Base-by-base conservation (phyloP, 2,888 invertebrate species). In the Caenorhabditis macrosperma region DNA sequence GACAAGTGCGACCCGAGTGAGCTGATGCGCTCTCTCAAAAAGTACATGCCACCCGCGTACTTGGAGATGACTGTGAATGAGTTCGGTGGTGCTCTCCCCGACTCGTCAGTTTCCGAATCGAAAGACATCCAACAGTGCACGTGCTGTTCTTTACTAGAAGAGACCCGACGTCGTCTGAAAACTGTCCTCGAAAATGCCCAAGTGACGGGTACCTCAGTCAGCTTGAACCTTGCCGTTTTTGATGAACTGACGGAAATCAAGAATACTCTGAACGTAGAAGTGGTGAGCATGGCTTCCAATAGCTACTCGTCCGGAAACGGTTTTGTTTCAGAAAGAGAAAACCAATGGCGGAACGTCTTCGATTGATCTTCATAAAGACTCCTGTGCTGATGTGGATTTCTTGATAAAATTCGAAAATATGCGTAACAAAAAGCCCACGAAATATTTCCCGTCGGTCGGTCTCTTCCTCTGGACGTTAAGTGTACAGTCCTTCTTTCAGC, bases 11-110 rank as follows among this genome's bases (percentile, higher is more conserved):
- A 61, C 20, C 48, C 48, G 5, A 1, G 33, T 1, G 46, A 48
- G 30, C 12, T 61, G 1, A 17, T 61, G 3, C 20, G 17, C 20
- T 46, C 48, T n/a, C 61, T 61, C 48, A 61, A 61, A 46, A 26
- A 61, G 22, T 22, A 46, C 33, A 30, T 61, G 61, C 61, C 61
- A 15, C 20, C 20, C 0, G 12, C 5, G 10, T 61, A 48, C 17
- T 10, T 15, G 1, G 17, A 61, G 7, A 22, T 48, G 12, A 48
- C 61, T 2, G 7, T 48, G 9, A 1, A 30, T 6, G 48, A 61
- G 12, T 22, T 61, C 2, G 48, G 30, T n/a, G 33, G 2, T 12
- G 48, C 33, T 3, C 38, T 61, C 3, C 46, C 60, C 10, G n/a
- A 15, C 10, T 28, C 20, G 2, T 20, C 2, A 17, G 60, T 28